Conservation (phyloP, 2,113 vertebrate genomes). For the Pollimyrus isidori region DNA sequence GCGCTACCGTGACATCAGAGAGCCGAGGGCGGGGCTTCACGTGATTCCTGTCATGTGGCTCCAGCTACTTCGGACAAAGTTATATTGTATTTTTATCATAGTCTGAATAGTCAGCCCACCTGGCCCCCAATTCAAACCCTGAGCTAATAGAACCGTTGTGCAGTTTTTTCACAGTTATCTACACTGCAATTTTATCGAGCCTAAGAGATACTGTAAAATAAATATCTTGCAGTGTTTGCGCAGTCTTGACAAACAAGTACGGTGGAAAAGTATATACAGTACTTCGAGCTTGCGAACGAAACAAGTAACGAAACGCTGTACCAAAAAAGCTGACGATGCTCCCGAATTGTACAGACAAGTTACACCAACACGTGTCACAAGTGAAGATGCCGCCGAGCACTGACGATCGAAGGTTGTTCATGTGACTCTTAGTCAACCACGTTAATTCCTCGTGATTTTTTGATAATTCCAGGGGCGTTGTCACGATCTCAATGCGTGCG, state of each 20-base stretch:
- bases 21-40: neutral
- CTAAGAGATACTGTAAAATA: neutral
- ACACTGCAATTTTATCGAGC: neutral
- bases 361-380: neutral
- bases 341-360: neutral
- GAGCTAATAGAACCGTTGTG: neutral
- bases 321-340: neutral
- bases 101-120: neutral
- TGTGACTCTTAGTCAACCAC: neutral
- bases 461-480: neutral
- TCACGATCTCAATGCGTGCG: neutral
- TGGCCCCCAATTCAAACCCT: neutral
- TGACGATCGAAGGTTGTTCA: neutral
- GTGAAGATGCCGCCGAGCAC: neutral
- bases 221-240: neutral
- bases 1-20: neutral
- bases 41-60: neutral
- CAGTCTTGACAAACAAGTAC: neutral
- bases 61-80: neutral
- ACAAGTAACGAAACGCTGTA: neutral
- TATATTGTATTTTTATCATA: neutral
- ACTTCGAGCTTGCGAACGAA: neutral
- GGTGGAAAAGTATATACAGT: neutral
- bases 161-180: neutral
- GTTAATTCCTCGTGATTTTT: neutral